These are phyloP conservation scores for Perodicticus potto DNA, from an alignment of 2,797 vertebrate genomes.

Conservation along the genomic window DNA sequence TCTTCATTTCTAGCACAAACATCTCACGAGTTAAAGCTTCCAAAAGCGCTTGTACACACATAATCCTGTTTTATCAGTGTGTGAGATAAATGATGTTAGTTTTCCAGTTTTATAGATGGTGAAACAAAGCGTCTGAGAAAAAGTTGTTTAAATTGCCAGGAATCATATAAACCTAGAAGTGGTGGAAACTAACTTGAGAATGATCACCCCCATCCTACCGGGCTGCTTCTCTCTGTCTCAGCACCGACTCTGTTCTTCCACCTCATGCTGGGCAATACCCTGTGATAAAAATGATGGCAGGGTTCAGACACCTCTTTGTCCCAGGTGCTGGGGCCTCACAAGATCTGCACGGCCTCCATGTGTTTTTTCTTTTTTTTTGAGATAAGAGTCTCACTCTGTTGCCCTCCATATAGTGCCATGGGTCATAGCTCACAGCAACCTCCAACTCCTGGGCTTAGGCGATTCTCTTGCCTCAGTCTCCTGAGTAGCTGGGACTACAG, in stretches of 20 bases:
- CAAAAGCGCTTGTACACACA: neutral
- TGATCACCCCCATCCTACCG: fast-evolving
- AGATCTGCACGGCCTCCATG: neutral
- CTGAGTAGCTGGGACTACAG: too few species aligned
- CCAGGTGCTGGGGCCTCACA: neutral
- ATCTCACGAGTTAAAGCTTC: neutral
- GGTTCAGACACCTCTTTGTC: neutral
- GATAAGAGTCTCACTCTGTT: too few species aligned
- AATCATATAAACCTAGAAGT: neutral
- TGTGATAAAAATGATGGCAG: fast-evolving
- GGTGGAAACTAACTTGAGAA: neutral
- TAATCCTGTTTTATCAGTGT: neutral
- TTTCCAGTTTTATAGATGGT: neutral
- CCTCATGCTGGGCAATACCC: too few species aligned
- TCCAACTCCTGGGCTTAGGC: too few species aligned
- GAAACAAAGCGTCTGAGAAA: neutral
- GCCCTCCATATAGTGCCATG: too few species aligned
- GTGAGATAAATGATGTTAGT: neutral
- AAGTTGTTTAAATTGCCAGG: neutral
- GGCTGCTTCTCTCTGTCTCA: neutral
- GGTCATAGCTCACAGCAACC: too few species aligned
- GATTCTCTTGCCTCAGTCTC: too few species aligned
- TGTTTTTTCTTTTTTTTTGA: too few species aligned
- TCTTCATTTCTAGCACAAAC: neutral
- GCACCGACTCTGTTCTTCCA: too few species aligned